Base-by-base conservation (phyloP, 1,140 invertebrate genomes). In the Drosophila orena region DNA sequence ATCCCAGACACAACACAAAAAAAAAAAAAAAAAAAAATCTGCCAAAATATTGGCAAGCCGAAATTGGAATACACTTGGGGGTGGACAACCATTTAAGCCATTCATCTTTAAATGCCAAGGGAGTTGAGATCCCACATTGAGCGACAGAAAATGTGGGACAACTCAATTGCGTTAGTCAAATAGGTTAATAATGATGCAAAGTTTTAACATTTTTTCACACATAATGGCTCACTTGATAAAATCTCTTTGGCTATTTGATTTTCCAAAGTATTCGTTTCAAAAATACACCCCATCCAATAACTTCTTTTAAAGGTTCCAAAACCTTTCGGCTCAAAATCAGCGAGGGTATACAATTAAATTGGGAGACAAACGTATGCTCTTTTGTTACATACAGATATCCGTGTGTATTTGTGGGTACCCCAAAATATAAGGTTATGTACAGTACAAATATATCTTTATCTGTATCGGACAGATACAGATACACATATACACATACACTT, bases 401-500 rank as follows among this genome's bases (percentile, higher is more conserved):
- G 10, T 20, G 52, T 46, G 12, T 60, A 15, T 37, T 60, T 44
- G 30, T 35, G 60, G 22, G 10, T 62, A 65, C 40, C 57, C 57
- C 30, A 20, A 65, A 65, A 49, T 14, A 64, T 62, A 62, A 30
- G 35, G 56, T 62, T 65, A 66, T 65, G 57, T 65, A 62, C 62
- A 17, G 27, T 30, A 43, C 38, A 54, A 69, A 69, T 69, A 70
- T 70, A 56, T 70, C 30, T 68, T 52, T 66, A 66, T 68, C 64
- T 68, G 59, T 68, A 68, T 50, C 60, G 44, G 17, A 40, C 15
- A 8, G 44, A 34, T n/a, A 20, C n/a, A 38, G 17, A 34, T 44
- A 12, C 12, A 30, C 4, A 35, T 35, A 35, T 4, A 35, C 4
- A 34, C 4, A 4, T 34, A 34, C 34, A 35, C 11, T 64, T 24